These are phyloP conservation scores for Noctuana brunneofusca DNA, from an alignment of 2,888 invertebrate species.

Conservation along the genomic window DNA sequence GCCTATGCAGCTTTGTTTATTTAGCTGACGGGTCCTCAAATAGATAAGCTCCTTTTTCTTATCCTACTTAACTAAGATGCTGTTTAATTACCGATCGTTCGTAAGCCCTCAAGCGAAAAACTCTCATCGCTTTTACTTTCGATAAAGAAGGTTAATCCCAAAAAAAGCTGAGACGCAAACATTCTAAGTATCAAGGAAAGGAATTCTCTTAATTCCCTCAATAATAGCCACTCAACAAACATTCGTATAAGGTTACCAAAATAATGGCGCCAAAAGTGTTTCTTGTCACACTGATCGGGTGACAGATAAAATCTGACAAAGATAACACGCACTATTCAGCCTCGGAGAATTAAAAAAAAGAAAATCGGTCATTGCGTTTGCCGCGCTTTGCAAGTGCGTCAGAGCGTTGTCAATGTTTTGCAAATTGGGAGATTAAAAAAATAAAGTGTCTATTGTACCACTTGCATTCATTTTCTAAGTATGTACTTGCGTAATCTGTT, in stretches of 20 bases:
- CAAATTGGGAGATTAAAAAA: conserved; percentile 42
- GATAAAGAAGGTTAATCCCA: conserved; percentile 26
- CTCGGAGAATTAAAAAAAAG: conserved; percentile 20
- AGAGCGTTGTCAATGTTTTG: conserved; percentile 51
- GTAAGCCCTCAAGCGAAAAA: conserved; percentile 12
- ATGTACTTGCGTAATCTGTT: conserved; percentile 21
- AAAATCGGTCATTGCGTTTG: conserved; percentile 36
- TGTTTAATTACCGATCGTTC: conserved; percentile 7
- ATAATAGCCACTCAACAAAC: conserved; percentile 46
- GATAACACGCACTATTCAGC: conserved; percentile 23
- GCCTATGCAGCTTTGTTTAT: background rate
- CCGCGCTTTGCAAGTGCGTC: conserved; percentile 47
- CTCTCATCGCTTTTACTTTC: conserved; percentile 34
- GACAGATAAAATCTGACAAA: conserved; percentile 34
- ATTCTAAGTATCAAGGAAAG: conserved; percentile 26
- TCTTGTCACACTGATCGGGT: conserved; percentile 58
- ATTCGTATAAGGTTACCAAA: conserved; percentile 55
- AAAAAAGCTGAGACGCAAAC: conserved; percentile 17
- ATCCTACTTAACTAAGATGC: conserved; percentile 4
- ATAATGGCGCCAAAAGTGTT: conserved; percentile 64
- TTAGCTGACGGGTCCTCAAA: no score
- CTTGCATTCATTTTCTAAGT: background rate
- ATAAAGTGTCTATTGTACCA: conserved; percentile 39
- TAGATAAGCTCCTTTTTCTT: background rate
- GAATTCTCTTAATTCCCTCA: conserved; percentile 37